Evolutionary conservation across 2,888 invertebrate genomes (phyloP).

Genomic region (Drosophila algonquin): DNA sequence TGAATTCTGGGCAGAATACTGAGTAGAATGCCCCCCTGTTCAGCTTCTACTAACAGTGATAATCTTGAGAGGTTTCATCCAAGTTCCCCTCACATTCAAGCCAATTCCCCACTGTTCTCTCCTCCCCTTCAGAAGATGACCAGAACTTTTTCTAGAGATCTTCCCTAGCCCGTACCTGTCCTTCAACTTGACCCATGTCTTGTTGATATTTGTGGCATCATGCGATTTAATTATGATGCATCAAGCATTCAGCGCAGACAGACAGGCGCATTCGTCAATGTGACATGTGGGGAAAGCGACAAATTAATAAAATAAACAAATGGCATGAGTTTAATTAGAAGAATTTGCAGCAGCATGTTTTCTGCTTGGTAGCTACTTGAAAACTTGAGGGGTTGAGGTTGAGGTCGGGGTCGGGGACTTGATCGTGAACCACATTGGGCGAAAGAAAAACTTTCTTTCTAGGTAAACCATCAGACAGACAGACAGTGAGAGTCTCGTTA

Average conservation of each 20-base stretch:
- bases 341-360: constrained; percentile 24
- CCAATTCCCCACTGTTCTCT: background rate
- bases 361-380: constrained; percentile 38
- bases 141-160: constrained; percentile 20
- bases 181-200: constrained; percentile 75
- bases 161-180: constrained; percentile 39
- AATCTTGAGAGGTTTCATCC: background rate
- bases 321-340: constrained; percentile 70
- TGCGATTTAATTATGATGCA: constrained; percentile 81
- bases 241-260: constrained; percentile 61
- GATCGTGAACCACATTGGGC: too few relatives aligned
- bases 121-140: background rate
- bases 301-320: constrained; percentile 76
- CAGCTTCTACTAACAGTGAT: background rate
- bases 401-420: constrained; percentile 29
- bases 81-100: background rate
- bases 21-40: too few relatives aligned
- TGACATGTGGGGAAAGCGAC: constrained; percentile 62
- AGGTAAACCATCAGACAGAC: constrained; percentile 1
- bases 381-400: background rate
- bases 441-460: constrained; percentile 44
- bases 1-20: too few relatives aligned
- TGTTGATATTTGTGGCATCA: constrained; percentile 56
- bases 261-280: constrained; percentile 76
- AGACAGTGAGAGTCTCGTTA: constrained; percentile 30